Conservation (phyloP, 1,140 invertebrate genomes). For the Bombus sibiricus region DNA sequence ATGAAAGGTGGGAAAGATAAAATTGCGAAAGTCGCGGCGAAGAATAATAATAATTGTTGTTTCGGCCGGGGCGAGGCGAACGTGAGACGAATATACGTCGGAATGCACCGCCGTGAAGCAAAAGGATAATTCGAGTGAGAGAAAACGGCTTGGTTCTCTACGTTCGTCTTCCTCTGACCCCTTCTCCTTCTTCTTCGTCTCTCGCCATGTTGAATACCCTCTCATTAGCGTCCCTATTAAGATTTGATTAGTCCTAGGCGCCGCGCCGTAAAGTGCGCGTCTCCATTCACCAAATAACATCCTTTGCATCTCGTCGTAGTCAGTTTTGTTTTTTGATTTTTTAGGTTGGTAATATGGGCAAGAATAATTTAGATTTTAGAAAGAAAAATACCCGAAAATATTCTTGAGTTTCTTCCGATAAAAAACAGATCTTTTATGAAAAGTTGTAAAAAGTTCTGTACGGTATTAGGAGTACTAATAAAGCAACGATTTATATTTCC, state of each 20-base stretch:
- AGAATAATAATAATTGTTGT: conserved; percentile 76
- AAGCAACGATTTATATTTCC: too few species aligned
- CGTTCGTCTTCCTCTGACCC: conserved; percentile 33
- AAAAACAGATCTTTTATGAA: too few species aligned
- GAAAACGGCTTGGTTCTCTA: conserved; percentile 26
- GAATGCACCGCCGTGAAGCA: conserved; percentile 73
- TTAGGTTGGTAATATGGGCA: neutral
- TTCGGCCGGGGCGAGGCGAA: conserved; percentile 58
- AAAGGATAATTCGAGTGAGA: conserved; percentile 71
- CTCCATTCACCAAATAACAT: conserved; percentile 75
- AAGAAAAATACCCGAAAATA: neutral
- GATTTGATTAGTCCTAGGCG: conserved; percentile 78
- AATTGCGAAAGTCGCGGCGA: conserved; percentile 66
- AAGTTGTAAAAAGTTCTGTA: too few species aligned
- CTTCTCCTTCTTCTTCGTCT: conserved; percentile 40
- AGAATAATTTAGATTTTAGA: neutral
- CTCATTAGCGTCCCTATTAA: conserved; percentile 81
- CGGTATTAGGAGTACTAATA: too few species aligned
- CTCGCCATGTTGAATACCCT: conserved; percentile 71
- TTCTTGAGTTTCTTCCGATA: too few species aligned
- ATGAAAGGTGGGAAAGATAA: conserved; percentile 44
- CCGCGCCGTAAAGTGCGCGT: conserved; percentile 71
- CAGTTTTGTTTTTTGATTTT: neutral
- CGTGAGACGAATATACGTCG: conserved; percentile 75
- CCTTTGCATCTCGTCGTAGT: conserved; percentile 29